Conservation (phyloP, 2,113 vertebrate genomes). For the Macquaria ambigua region DNA sequence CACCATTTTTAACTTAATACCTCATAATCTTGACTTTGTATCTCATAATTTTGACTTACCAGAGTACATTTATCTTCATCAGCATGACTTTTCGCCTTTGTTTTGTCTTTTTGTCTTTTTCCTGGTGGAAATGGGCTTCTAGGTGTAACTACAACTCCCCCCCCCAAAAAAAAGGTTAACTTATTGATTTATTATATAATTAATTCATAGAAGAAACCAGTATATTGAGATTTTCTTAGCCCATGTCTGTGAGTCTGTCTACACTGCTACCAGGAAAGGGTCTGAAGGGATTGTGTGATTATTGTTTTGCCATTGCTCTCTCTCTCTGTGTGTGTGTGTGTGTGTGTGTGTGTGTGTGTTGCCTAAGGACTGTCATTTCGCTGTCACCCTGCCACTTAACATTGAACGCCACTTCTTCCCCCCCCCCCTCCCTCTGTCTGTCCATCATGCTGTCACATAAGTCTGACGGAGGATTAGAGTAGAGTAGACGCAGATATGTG, state of each 20-base stretch:
- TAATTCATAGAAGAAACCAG: not conserved
- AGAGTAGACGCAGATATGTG: slow-evolving; percentile 31
- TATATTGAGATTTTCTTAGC: not conserved
- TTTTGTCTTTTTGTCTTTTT: not conserved
- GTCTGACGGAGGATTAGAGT: slow-evolving; percentile 70
- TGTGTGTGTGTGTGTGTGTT: slow-evolving; percentile 37
- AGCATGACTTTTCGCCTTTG: too few relatives aligned
- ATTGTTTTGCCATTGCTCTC: slow-evolving; percentile 49
- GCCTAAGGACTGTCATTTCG: slow-evolving; percentile 65
- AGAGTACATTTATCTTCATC: too few relatives aligned
- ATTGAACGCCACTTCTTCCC: slow-evolving; percentile 41
- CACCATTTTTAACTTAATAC: not conserved
- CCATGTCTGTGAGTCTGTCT: not conserved
- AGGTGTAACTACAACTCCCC: not conserved
- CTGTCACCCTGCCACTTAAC: slow-evolving; percentile 73
- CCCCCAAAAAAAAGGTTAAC: not conserved
- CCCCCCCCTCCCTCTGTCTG: slow-evolving; percentile 51
- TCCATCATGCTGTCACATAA: slow-evolving; percentile 68
- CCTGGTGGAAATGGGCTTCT: not conserved
- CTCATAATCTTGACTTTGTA: too few relatives aligned
- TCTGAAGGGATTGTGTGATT: slow-evolving; percentile 53
- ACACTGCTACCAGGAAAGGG: not conserved
- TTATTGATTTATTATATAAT: not conserved
- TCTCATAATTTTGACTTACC: not conserved
- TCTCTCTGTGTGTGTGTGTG: slow-evolving; percentile 17